Evolutionary conservation across 2,888 invertebrate species (phyloP), one percentile per base, ranked within the genome.

Genomic region (Pharmacophagus antenor): DNA sequence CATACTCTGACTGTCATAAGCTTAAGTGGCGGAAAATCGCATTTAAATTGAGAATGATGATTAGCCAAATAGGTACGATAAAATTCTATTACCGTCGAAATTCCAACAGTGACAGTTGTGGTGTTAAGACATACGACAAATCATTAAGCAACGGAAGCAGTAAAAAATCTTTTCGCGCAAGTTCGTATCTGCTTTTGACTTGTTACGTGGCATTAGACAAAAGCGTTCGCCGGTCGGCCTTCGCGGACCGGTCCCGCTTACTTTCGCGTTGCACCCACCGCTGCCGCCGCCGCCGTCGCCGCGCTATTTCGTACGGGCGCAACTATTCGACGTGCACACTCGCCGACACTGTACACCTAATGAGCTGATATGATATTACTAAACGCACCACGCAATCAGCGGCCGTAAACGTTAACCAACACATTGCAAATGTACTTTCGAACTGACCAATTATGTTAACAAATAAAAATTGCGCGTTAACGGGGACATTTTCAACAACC

Each of bases 221-320:
- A 85, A 83, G 84, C 83, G 74, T 73, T 70, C 71, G 74, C 79
- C 70, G 66, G 86, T 65, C 82, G 88, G 83, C 88, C 88, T 88
- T 88, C 88, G 82, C 54, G 67, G 84, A 88, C 88, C 88, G 88
- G 88, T 89, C 85, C 86, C 83, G 77, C 82, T 87, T 86, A 87
- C 88, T 88, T 87, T 87, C 88, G 85, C 80, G 77, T 81, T 82
- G 81, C 85, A 80, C 75, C 73, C 70, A 68, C 71, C 64, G 61
- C 65, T n/a, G n/a, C n/a, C n/a, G 81, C 85, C 80, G 74, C 73
- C 70, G 67, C 71, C 63, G 62, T 65, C 84, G 80, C 74, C 70
- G 70, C 72, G 73, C 70, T 74, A 74, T 73, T 74, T 78, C 77
- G 70, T 70, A 70, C 72, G 72, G 68, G 66, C 68, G 70, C 70